Percentiles rank a stretch among this genome's conserved stretches.
Evolutionary conservation across 2,888 invertebrate species (phyloP).

Genomic region (Phyllotreta striolata): DNA sequence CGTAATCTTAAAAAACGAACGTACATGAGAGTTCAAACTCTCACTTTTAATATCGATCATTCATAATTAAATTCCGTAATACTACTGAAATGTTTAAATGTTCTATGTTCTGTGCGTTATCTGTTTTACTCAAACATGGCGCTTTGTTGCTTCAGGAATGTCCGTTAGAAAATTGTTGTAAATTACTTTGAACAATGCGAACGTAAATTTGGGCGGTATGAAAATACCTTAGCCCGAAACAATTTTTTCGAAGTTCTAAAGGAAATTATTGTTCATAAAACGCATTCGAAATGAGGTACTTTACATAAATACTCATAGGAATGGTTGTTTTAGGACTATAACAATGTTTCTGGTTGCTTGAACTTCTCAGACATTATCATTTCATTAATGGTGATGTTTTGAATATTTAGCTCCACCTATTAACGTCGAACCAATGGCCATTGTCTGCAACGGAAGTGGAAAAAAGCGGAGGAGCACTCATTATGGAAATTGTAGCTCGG

Average conservation of each 20-base stretch:
- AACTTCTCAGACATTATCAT: slow-evolving; percentile 32
- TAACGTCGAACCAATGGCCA: slow-evolving; percentile 20
- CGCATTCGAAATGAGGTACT: slow-evolving; percentile 20
- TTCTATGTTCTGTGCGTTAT: no score
- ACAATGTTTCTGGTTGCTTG: slow-evolving; percentile 23
- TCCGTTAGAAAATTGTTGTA: no score
- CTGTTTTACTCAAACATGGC: no score
- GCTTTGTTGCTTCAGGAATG: no score
- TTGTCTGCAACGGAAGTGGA: slow-evolving; percentile 22
- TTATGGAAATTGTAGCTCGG: slow-evolving; percentile 23
- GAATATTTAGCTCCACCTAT: slow-evolving; percentile 34
- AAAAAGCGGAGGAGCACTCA: slow-evolving; percentile 9
- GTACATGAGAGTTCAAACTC: no score
- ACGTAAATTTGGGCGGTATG: no score
- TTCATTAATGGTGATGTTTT: slow-evolving; percentile 27
- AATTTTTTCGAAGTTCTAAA: slow-evolving; percentile 8
- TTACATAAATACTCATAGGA: slow-evolving; percentile 25
- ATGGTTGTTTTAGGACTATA: slow-evolving; percentile 19
- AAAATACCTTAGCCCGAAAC: no score
- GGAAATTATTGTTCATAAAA: slow-evolving; percentile 25
- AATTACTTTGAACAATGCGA: no score
- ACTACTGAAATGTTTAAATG: no score
- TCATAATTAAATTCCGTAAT: no score
- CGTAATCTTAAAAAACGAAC: no score
- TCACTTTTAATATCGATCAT: no score